A percentile compares a stretch with the other conserved stretches of the same genome.
phyloP scores from a whole-genome alignment of 2,113 vertebrate genomes.

The Vidua chalybeata region DNA sequence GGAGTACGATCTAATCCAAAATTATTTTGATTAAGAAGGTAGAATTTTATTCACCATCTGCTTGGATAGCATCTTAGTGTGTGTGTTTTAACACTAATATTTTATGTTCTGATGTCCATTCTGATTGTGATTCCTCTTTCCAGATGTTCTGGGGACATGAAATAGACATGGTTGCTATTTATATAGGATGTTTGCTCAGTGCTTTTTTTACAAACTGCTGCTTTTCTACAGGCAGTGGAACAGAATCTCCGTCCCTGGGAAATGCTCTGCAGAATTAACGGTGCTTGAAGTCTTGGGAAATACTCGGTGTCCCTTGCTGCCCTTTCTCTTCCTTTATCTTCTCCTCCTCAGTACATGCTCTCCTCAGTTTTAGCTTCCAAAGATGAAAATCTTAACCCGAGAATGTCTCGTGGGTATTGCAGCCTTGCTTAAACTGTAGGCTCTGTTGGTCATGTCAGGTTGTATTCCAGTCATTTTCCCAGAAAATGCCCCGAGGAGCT shows the following conservation, averaged over 20 bases:
- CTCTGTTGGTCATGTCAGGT: slow-evolving; percentile 22
- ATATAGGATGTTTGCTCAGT: background rate
- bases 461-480: slow-evolving; percentile 3
- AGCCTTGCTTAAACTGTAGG: background rate
- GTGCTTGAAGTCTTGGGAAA: background rate
- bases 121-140: background rate
- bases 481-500: background rate
- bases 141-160: background rate
- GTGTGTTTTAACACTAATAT: background rate
- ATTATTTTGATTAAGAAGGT: background rate
- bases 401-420: background rate
- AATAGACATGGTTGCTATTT: background rate
- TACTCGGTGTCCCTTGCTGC: background rate
- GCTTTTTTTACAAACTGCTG: background rate
- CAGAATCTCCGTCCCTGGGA: background rate
- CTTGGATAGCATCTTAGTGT: background rate
- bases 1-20: background rate
- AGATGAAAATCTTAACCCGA: background rate
- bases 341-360: background rate
- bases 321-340: background rate
- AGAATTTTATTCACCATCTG: background rate
- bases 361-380: background rate
- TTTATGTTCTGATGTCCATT: background rate
- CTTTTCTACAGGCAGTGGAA: background rate
- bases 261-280: background rate